These are phyloP conservation scores for Tauraco hartlaubi DNA, from an alignment of 2,797 vertebrate genomes.

Conservation along the genomic window DNA sequence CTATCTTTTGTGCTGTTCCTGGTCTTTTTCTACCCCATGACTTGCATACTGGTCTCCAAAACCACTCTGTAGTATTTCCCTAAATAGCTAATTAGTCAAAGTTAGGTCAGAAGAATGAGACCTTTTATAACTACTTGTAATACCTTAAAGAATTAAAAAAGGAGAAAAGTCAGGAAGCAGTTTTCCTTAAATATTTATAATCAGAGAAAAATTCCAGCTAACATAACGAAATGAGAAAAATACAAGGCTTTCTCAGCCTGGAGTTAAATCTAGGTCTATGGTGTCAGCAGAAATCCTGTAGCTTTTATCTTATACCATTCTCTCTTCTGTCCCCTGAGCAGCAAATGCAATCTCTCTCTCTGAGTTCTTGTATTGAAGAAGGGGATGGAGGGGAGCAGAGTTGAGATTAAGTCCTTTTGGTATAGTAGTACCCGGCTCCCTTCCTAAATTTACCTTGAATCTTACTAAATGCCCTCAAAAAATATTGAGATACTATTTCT, in stretches of 20 bases:
- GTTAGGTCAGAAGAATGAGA: not conserved
- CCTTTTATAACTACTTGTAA: not conserved
- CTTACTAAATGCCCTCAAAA: not conserved
- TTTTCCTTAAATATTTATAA: not conserved
- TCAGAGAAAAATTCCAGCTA: not conserved
- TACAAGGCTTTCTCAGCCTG: not conserved
- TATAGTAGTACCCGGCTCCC: not conserved
- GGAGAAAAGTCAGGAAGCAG: not conserved
- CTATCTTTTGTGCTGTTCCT: not conserved
- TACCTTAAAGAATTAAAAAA: not conserved
- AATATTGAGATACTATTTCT: not conserved
- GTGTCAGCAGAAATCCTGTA: not conserved
- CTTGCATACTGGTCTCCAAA: not conserved
- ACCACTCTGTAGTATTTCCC: not conserved
- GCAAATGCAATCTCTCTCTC: not conserved
- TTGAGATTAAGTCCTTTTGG: not conserved
- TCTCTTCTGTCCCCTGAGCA: not conserved
- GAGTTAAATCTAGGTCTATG: not conserved
- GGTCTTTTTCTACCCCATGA: not conserved
- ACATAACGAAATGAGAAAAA: not conserved
- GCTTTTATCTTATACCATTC: rapidly evolving
- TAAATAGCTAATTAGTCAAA: not conserved
- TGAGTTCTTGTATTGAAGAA: not conserved
- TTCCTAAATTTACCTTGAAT: not conserved
- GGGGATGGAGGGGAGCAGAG: not conserved